Evolutionary conservation across 2,888 invertebrate species (phyloP), one percentile per base, ranked within the genome.

Genomic region (Eupelmus urozonus): DNA sequence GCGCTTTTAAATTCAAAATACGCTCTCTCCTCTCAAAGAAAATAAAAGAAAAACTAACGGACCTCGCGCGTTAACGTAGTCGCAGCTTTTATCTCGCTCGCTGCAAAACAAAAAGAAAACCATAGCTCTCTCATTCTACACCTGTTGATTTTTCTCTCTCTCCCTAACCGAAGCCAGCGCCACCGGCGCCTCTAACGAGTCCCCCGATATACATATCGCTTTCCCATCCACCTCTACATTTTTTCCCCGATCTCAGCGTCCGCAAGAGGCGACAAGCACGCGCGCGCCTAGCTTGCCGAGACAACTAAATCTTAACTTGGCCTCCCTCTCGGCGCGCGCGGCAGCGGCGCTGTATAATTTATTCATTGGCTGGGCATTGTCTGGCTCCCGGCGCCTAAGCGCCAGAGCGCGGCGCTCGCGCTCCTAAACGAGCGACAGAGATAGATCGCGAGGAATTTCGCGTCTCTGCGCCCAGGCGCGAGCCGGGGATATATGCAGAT

Each of bases 291-390:
- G 3, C 11, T 27, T 13, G 29, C 42, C 59, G 63, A 73, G 65
- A 42, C 72, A 72, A 66, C 71, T 79, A 71, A 79, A 76, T 76
- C 76, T 76, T 71, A 76, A 79, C 73, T 74, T 62, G 67, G 62
- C 34, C 57, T 18, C 71, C n/a, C 27, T n/a, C 27, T 40, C 16
- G 53, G 25, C 20, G 42, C 45, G 53, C 20, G 16, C 40, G n/a
- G 34, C 55, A 27, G 5, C 16, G 66, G 45, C 5, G 7, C 75
- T 16, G 18, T 27, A 72, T 80, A 80, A 80, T 80, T 77, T 80
- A 80, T 80, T 80, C 80, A 80, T 80, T 80, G 80, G 71, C 74
- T 59, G 65, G 79, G 79, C 73, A 76, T 79, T 79, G 73, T 73
- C 73, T 76, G 71, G 59, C 62, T 62, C 76, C 25, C 2, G 69